Conservation (phyloP, 2,113 vertebrate genomes). For the Sylvietta virens region DNA sequence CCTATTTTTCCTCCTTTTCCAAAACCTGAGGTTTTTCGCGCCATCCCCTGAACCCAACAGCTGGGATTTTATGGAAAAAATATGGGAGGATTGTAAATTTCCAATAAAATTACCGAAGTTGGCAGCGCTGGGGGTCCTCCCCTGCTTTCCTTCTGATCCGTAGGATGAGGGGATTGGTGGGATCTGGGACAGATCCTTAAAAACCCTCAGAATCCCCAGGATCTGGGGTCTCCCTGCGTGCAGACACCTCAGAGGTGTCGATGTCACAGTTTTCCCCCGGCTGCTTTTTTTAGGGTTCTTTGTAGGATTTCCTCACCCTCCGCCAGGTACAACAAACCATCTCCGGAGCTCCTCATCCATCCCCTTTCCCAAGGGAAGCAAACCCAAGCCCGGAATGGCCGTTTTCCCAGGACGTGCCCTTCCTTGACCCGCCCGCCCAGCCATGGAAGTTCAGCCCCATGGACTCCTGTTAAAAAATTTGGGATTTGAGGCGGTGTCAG, state of each 20-base stretch:
- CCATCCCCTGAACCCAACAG: neutral
- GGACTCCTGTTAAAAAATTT: neutral
- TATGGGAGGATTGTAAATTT: neutral
- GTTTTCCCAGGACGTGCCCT: neutral
- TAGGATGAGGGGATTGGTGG: neutral
- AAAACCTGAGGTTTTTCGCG: neutral
- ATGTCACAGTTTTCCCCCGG: neutral
- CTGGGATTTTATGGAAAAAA: neutral
- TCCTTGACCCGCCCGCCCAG: neutral
- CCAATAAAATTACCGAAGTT: neutral
- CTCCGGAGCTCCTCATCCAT: neutral
- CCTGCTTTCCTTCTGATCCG: neutral
- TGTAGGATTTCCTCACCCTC: neutral
- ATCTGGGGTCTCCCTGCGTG: neutral
- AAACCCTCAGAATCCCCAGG: neutral
- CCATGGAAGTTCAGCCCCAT: accelerated
- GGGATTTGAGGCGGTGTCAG: neutral
- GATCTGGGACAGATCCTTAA: neutral
- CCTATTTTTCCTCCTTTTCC: neutral
- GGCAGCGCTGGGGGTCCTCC: neutral
- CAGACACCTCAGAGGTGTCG: neutral
- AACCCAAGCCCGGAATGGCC: accelerated
- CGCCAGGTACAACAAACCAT: neutral
- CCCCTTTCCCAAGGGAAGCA: neutral
- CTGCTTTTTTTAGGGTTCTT: neutral